Evolutionary conservation across 2,113 vertebrate genomes (phyloP).

Genomic region (Psammodynastes pulverulentus): DNA sequence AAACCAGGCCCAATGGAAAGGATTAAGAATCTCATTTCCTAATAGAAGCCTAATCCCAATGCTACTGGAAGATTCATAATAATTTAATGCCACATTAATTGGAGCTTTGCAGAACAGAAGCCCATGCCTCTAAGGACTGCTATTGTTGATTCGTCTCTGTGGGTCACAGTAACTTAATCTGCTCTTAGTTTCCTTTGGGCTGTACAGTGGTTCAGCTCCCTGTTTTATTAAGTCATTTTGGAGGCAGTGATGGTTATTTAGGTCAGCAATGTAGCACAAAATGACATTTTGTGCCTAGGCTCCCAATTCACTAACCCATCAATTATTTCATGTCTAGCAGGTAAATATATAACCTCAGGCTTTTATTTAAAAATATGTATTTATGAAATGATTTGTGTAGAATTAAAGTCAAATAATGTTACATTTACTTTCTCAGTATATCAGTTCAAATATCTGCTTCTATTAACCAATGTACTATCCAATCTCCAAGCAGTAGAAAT

Average conservation of each 20-base stretch:
- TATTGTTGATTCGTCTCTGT: neutral
- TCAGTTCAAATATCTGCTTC: slow-evolving; percentile 9
- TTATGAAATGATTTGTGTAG: neutral
- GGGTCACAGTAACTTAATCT: neutral
- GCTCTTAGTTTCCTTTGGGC: neutral
- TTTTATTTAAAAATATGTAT: slow-evolving; percentile 6
- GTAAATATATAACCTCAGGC: slow-evolving; percentile 23
- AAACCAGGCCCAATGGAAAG: neutral
- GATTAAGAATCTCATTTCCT: neutral
- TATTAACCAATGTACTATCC: neutral
- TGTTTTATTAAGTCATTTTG: neutral
- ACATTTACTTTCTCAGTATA: neutral
- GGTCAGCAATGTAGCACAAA: neutral
- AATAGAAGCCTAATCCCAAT: neutral
- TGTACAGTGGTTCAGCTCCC: neutral
- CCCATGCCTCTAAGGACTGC: neutral
- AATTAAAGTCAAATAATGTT: slow-evolving; percentile 8
- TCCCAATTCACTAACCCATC: neutral
- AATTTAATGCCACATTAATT: neutral
- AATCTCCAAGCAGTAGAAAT: neutral
- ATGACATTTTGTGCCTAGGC: neutral
- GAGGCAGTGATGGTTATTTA: neutral
- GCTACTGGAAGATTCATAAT: neutral
- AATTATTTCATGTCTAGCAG: neutral
- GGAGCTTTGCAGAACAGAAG: neutral